These are phyloP conservation scores for Xenopus borealis DNA, from an alignment of 2,113 vertebrate species.

Conservation along the genomic window DNA sequence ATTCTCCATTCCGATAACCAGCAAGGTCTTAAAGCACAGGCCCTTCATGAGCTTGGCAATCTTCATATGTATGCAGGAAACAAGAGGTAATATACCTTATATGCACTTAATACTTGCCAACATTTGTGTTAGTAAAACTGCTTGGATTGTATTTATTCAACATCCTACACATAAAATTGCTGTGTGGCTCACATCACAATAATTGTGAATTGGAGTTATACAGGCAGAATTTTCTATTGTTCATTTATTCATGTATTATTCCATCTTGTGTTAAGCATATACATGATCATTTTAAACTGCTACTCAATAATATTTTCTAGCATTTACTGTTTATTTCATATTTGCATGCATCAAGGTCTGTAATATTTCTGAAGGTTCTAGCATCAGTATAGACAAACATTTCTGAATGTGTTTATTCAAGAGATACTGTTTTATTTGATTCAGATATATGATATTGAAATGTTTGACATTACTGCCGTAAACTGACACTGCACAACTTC, in stretches of 20 bases:
- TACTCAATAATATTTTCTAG: not conserved
- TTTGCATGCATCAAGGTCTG: not conserved
- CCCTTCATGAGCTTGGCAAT: constrained; percentile 85
- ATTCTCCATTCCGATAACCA: constrained; percentile 71
- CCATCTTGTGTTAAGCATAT: not conserved
- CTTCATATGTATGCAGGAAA: constrained; percentile 78
- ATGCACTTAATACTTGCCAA: not conserved
- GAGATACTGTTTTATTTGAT: no score
- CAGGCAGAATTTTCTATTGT: not conserved
- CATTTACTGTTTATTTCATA: not conserved
- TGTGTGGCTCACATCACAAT: not conserved
- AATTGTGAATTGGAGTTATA: not conserved
- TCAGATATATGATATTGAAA: no score
- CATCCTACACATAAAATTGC: not conserved
- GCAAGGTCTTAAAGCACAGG: constrained; percentile 76
- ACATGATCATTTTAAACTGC: not conserved
- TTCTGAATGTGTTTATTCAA: not conserved
- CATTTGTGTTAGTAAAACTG: not conserved
- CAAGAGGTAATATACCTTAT: constrained; percentile 67
- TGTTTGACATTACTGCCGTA: no score
- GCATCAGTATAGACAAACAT: not conserved
- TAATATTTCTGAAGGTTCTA: not conserved
- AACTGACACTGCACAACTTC: no score
- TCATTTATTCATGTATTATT: not conserved
- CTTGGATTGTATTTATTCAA: not conserved